Base-by-base conservation (phyloP, 2,113 vertebrate genomes). In the Actinemys pallida region DNA sequence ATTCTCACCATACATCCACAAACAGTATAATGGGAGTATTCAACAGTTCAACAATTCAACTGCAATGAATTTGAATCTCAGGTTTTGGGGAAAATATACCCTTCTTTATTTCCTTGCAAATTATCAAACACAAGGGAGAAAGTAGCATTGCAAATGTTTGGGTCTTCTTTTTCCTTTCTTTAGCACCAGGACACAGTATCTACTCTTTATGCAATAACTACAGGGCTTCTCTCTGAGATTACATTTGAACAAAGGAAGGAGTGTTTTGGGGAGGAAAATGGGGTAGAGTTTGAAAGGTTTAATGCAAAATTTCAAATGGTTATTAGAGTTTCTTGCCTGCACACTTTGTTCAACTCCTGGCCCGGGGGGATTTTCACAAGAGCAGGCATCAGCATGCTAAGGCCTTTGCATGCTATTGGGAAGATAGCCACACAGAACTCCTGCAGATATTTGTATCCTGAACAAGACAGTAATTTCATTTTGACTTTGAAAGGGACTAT, bases 61-160 rank as follows among this genome's bases (percentile, higher is more conserved):
- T 69, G 1, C 35, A 53, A 83, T 62, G 1, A 1, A 4, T 87
- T 93, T 87, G 76, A 80, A 56, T 82, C 10, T 3, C 78, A 2
- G 12, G 13, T 54, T 78, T 16, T 24, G 31, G 75, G 6, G 16
- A 0, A 2, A 27, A 75, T 84, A 16, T 57, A 39, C n/a, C 65
- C 9, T 39, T 42, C 10, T 83, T 75, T 88, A 54, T 76, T 94
- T 94, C 45, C 10, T 89, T 39, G 82, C 57, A 90, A 93, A 54
- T 76, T 3, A 24, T 84, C 12, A 3, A 24, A 83, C 45, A 0
- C 56, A 5, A 1, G 65, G 0, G 80, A 10, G 8, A 31, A 79
- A 81, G 47, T 83, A 53, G 1, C 0, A 89, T 81, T 47, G 22
- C 75, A 47, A 50, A 29, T 47, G 14, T 57, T 22, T 0, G 45